Evolutionary conservation across 2,888 invertebrate species (phyloP).

Genomic region (Cerastis leucographa): DNA sequence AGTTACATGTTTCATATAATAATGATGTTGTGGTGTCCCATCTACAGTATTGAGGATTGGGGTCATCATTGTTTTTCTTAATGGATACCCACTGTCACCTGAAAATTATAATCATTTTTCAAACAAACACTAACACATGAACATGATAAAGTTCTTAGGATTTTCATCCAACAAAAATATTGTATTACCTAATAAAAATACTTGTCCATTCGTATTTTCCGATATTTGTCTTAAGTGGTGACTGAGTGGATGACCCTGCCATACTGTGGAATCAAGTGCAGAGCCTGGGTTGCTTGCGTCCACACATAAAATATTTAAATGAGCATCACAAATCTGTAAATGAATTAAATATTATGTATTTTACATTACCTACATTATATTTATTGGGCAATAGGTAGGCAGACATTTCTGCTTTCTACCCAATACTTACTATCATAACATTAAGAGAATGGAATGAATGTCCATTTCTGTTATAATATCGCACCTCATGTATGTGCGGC

Average conservation of each 20-base stretch:
- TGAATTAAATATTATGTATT: neutral
- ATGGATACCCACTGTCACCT: conserved; percentile 28
- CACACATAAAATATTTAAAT: neutral
- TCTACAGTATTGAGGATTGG: conserved; percentile 48
- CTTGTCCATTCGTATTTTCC: too few species aligned
- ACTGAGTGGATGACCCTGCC: conserved; percentile 1
- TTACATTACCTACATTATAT: too few species aligned
- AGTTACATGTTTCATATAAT: conserved; percentile 32
- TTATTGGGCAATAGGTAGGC: neutral
- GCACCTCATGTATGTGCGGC: conserved; percentile 3
- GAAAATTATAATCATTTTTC: conserved; percentile 5
- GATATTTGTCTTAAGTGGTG: neutral
- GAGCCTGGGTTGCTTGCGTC: conserved; percentile 1
- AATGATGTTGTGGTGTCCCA: conserved; percentile 41
- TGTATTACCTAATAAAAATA: too few species aligned
- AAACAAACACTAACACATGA: neutral
- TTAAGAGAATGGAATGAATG: too few species aligned
- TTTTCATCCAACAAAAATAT: neutral
- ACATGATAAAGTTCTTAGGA: neutral
- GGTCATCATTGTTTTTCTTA: conserved; percentile 43
- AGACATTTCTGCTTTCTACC: neutral
- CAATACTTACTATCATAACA: conserved; percentile 5
- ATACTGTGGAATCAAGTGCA: neutral
- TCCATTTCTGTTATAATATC: neutral
- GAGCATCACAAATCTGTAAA: conserved; percentile 6